Base-by-base conservation (phyloP, 2,888 invertebrate genomes). In the Hololepta plana region DNA sequence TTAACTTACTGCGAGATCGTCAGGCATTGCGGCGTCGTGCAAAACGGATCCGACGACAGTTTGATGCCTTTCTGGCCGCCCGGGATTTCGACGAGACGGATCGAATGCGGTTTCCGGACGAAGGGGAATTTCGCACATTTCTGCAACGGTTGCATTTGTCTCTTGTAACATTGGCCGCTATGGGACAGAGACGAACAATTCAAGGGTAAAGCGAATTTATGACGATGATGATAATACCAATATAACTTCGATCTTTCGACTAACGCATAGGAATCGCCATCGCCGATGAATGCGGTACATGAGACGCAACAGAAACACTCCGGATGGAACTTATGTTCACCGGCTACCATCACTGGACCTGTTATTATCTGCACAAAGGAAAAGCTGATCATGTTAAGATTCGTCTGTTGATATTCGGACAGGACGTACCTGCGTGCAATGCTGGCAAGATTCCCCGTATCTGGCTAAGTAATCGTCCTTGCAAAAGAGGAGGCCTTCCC, bases 341-440 rank as follows among this genome's bases (percentile, higher is more conserved):
- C 91, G 12, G 90, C 90, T 34, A 87, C 73, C 90, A 91, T 90
- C 36, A 88, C 84, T 13, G 90, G 88, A 0, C 90, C 90, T 1
- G 84, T 79, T 40, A 73, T 72, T 35, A 61, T 50, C 59, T 60
- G 38, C 28, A 44, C 6, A 10, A n/a, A n/a, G n/a, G n/a, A n/a
- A n/a, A 22, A 8, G n/a, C 7, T 7, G 7, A 6, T 9, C 10
- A 6, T n/a, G 6, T 8, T n/a, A 14, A 20, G 14, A 20, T 20
- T 12, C 21, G 9, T n/a, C n/a, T n/a, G n/a, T n/a, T n/a, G n/a
- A n/a, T n/a, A n/a, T n/a, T n/a, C n/a, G n/a, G n/a, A 24, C 29
- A 5, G 14, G 28, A 40, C 36, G 40, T 51, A 82, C 72, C 61
- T 81, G 73, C 31, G 72, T 68, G 53, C 90, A 91, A 44, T 84